These are phyloP conservation scores for Melanotaenia pygmaea DNA, from an alignment of 2,797 vertebrate species.

Conservation along the genomic window DNA sequence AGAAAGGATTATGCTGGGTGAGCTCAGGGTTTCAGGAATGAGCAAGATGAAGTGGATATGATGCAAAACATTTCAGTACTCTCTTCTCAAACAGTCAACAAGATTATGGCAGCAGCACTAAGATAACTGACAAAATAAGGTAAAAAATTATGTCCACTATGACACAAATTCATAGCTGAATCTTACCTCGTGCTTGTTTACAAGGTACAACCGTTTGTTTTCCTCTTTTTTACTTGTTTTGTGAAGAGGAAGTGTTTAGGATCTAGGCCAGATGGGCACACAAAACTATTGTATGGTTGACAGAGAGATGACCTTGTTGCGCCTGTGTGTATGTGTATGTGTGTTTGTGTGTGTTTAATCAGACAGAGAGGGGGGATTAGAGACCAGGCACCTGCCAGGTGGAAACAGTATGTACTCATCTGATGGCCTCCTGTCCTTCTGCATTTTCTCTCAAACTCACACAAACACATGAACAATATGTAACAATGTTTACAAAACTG, in stretches of 20 bases:
- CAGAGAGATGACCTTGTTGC: conserved; percentile 80
- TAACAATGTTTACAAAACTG: conserved; percentile 12
- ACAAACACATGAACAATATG: conserved; percentile 30
- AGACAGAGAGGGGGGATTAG: conserved; percentile 81
- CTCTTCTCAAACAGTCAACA: conserved; percentile 4
- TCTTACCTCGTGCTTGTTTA: conserved; percentile 7
- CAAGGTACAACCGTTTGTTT: conserved; percentile 11
- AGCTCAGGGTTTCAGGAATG: background rate
- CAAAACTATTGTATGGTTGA: conserved; percentile 77
- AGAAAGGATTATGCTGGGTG: background rate
- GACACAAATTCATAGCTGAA: background rate
- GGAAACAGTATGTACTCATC: conserved; percentile 80
- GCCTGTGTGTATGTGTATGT: conserved; percentile 21
- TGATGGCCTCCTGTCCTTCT: conserved; percentile 76
- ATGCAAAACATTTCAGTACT: conserved; percentile 16
- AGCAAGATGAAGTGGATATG: background rate
- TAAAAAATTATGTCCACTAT: background rate
- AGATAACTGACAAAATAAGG: conserved; percentile 1
- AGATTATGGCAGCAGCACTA: background rate
- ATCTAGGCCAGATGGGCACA: conserved; percentile 76
- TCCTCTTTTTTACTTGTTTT: conserved; percentile 61
- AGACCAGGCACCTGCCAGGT: conserved; percentile 82
- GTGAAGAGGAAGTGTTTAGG: conserved; percentile 71
- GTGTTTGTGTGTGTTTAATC: conserved; percentile 76
- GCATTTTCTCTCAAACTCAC: conserved; percentile 17